A percentile compares a stretch with the other conserved stretches of the same genome.
Evolutionary conservation across 1,140 invertebrate species (phyloP).

Genomic region (Yoshiicerus persimilis): DNA sequence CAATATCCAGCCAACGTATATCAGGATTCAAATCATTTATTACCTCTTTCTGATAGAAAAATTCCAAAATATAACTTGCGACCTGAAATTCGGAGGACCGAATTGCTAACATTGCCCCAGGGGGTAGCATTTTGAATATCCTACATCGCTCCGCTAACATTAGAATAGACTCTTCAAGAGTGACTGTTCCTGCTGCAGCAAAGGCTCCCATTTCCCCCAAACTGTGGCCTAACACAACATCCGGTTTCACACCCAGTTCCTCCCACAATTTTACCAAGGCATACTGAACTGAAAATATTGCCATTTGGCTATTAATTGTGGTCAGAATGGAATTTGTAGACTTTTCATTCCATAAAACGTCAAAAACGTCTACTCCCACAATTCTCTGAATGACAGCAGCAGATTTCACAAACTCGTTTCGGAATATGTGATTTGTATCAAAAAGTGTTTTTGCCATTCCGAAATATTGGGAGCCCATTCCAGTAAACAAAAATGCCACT

Average conservation of each 20-base stretch:
- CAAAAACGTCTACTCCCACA: too few relatives aligned
- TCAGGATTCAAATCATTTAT: not conserved
- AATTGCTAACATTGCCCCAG: not conserved
- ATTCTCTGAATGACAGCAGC: too few relatives aligned
- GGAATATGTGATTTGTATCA: not conserved
- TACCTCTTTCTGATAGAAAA: not conserved
- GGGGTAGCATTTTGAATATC: not conserved
- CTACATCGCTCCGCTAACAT: not conserved
- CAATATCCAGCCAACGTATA: not conserved
- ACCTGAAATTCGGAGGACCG: too few relatives aligned
- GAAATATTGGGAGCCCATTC: not conserved
- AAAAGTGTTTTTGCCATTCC: not conserved
- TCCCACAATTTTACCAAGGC: constrained; percentile 4
- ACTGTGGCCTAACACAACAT: constrained; percentile 8
- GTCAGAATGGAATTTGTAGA: too few relatives aligned
- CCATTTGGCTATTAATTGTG: constrained; percentile 25
- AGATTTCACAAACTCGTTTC: not conserved
- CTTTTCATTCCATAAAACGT: not conserved
- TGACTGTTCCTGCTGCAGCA: not conserved
- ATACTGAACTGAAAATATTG: constrained; percentile 37
- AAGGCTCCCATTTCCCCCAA: constrained; percentile 13
- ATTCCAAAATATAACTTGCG: too few relatives aligned
- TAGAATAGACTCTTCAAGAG: not conserved
- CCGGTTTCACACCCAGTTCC: not conserved
- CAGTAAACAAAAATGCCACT: not conserved